Evolutionary conservation across 2,797 vertebrate genomes (phyloP).

Genomic region (Cygnus olor): DNA sequence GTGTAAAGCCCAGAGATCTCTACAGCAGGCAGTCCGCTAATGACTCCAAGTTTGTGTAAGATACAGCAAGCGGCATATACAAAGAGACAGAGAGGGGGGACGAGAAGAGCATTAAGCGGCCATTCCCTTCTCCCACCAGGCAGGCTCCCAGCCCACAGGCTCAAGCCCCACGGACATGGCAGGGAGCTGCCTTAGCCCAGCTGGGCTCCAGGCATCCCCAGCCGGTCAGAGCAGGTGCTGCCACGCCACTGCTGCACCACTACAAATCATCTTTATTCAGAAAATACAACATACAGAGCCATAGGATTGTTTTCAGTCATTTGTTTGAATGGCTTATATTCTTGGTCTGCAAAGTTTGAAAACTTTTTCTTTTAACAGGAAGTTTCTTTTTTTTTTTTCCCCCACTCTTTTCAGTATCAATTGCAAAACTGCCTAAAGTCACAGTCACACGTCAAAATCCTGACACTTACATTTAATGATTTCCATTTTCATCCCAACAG

Average conservation of each 20-base stretch:
- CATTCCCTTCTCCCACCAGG: background rate
- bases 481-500: background rate
- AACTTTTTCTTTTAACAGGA: constrained; percentile 34
- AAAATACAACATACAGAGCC: background rate
- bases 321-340: background rate
- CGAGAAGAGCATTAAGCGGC: background rate
- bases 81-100: background rate
- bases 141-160: background rate
- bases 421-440: constrained; percentile 4
- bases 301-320: background rate
- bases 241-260: background rate
- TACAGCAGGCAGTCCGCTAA: constrained; percentile 67
- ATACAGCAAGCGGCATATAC: background rate
- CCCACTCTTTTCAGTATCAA: background rate
- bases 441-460: constrained; percentile 26
- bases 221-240: background rate
- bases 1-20: constrained; percentile 47
- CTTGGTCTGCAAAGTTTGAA: constrained; percentile 6
- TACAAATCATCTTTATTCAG: background rate
- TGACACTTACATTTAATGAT: constrained; percentile 33
- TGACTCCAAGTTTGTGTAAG: constrained; percentile 40
- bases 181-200: background rate
- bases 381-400: background rate
- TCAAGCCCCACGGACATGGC: rapidly evolving
- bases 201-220: background rate